Evolutionary conservation across 1,140 invertebrate species (phyloP), one percentile per base, ranked within the genome.

Genomic region (Aporrectodea caliginosa): DNA sequence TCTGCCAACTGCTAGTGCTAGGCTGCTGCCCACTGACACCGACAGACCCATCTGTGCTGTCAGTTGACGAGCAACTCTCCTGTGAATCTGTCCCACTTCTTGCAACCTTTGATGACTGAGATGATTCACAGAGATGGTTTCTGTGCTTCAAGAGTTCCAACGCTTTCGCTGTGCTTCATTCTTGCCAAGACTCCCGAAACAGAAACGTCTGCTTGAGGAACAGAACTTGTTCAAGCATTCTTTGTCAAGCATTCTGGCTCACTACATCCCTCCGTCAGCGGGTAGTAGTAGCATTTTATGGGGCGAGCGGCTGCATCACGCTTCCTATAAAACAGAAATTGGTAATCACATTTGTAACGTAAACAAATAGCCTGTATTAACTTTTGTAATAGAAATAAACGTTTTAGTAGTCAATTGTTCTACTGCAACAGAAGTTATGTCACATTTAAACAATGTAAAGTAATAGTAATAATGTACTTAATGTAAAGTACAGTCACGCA

Each of bases 241-340:
- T n/a, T n/a, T n/a, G n/a, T n/a, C n/a, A n/a, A n/a, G n/a, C 95
- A 97, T 77, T 91, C 90, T 12, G 91, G 89, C 86, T 95, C 94
- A 6, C 95, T 95, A 90, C 95, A 97, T 79, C 95, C 95, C 87
- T 95, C 93, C 16, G 93, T 93, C 78, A 97, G 89, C 89, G 96
- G 94, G 89, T 94, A 95, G 87, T 96, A 97, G 88, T 96, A 97
- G 82, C 93, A 92, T 87, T 96, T 94, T 81, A 97, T 96, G 70
- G 95, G 89, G 88, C 94, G 93, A 87, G 92, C 94, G 31, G 93
- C 94, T 81, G 94, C 93, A 81, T 93, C 92, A 83, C 94, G 91
- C 90, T 96, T 96, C 93, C 88, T 89, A 81, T 16, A 82, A 80
- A 81, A n/a, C n/a, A n/a, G n/a, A n/a, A n/a, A n/a, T n/a, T n/a